Percentiles rank a stretch among this genome's conserved stretches.
These are phyloP conservation scores for Serrognathus titanus DNA, from an alignment of 2,888 invertebrate species.

Conservation along the genomic window DNA sequence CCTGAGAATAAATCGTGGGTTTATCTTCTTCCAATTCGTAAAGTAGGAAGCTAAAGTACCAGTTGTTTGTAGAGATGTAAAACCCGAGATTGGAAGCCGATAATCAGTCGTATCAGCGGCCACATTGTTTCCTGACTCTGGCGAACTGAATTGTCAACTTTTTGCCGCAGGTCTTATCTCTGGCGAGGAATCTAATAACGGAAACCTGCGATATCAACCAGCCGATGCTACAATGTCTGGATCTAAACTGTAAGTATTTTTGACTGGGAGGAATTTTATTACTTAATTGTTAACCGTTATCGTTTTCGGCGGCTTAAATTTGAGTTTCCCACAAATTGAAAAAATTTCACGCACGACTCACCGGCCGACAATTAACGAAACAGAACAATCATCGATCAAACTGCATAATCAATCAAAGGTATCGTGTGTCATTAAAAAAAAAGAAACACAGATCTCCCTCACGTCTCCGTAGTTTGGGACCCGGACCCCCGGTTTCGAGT, in stretches of 20 bases:
- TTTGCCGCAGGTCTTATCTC: constrained; percentile 51
- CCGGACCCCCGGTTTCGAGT: constrained; percentile 14
- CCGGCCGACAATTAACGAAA: constrained; percentile 22
- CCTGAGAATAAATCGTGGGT: too few species aligned
- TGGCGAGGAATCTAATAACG: constrained; percentile 55
- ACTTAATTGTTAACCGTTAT: too few species aligned
- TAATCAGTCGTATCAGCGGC: too few species aligned
- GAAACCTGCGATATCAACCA: constrained; percentile 55
- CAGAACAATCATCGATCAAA: constrained; percentile 28
- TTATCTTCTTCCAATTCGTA: too few species aligned
- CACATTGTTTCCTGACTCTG: too few species aligned
- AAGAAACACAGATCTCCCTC: constrained; percentile 3
- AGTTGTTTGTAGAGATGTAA: too few species aligned
- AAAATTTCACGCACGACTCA: constrained; percentile 25
- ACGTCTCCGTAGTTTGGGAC: background rate
- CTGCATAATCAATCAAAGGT: constrained; percentile 25
- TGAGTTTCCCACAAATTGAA: constrained; percentile 22
- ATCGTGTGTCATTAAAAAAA: constrained; percentile 25
- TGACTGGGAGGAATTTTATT: too few species aligned
- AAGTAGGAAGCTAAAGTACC: too few species aligned
- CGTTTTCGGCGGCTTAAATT: too few species aligned
- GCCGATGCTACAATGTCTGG: constrained; percentile 55
- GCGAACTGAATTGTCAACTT: background rate
- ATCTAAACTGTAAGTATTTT: constrained; percentile 51
- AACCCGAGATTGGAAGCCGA: too few species aligned